Evolutionary conservation across 2,113 vertebrate genomes (phyloP).

Genomic region (Engraulis encrasicolus): DNA sequence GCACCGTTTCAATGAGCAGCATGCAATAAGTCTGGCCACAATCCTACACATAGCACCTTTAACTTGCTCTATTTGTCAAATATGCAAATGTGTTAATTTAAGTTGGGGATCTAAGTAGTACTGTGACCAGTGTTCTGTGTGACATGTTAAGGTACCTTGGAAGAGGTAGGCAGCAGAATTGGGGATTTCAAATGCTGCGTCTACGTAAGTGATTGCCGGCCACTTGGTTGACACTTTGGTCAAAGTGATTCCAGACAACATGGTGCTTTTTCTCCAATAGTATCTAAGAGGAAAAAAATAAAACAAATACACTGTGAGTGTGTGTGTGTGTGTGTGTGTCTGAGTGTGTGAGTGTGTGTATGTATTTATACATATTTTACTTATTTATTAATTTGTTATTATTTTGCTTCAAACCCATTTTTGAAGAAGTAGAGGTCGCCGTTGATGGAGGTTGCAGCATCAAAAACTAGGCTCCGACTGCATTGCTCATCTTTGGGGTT

Average conservation of each 20-base stretch:
- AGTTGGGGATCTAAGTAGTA: too few species aligned
- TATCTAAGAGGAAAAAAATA: conserved; percentile 58
- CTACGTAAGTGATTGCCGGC: conserved; percentile 62
- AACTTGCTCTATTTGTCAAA: not conserved
- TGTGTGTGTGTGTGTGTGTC: too few species aligned
- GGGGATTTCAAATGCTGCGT: conserved; percentile 66
- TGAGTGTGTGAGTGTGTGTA: too few species aligned
- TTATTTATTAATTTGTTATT: not conserved
- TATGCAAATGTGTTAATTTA: not conserved
- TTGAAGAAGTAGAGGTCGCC: conserved; percentile 66
- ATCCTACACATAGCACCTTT: too few species aligned
- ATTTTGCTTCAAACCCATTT: conserved; percentile 28
- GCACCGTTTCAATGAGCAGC: too few species aligned
- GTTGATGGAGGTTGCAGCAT: conserved; percentile 63
- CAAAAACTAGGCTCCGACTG: conserved; percentile 61
- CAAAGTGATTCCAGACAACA: conserved; percentile 38
- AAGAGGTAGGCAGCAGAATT: conserved; percentile 54
- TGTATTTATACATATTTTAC: too few species aligned
- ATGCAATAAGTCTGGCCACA: too few species aligned
- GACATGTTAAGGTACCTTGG: conserved; percentile 59
- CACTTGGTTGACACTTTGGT: conserved; percentile 60
- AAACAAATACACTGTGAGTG: conserved; percentile 22
- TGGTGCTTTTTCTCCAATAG: conserved; percentile 68
- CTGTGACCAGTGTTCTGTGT: too few species aligned
- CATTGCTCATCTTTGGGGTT: conserved; percentile 59